Evolutionary conservation across 2,113 vertebrate species (phyloP), one percentile per base, ranked within the genome.

Genomic region (Zosterops pallidus): DNA sequence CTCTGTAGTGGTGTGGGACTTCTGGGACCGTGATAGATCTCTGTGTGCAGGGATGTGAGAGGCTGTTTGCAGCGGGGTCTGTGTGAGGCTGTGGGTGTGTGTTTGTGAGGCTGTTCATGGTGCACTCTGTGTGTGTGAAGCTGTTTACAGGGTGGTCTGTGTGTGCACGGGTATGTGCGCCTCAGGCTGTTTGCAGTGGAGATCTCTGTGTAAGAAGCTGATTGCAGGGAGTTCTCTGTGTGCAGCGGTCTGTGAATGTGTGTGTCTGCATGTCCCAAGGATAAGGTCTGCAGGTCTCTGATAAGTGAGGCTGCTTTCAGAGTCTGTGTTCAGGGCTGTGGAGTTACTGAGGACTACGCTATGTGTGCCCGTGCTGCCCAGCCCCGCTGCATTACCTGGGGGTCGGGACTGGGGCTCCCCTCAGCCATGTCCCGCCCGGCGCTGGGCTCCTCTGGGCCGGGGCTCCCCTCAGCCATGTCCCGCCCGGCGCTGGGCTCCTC

Each of bases 311-410:
- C 14, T 31, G 5, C 22, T 56, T 26, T 14, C 29, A 41, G 33
- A 33, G 2, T 50, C 21, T 44, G 39, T 6, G 15, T 14, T 19
- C 10, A 41, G 28, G 46, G 15, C 5, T 26, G 13, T 5, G 57
- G 14, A n/a, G 28, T 15, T 24, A 0, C 26, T 3, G 15, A 13
- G 12, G 12, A 23, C 10, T 15, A 28, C 9, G 11, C 23, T 28
- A 19, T 33, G 15, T 52, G 53, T 74, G 50, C 25, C 80, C 29
- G 6, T 7, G 9, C 7, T 22, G 57, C 76, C 53, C 64, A 33
- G 39, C 44, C 37, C 52, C 9, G 7, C 49, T 8, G 16, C 39
- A 3, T 94, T 95, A 96, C 96, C 96, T 96, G 94, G 0, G 63
- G 63, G 16, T 69, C n/a, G 39, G 7, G 62, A 11, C 52, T 31